Conservation (phyloP, 23 tunicate species). For the Diplosoma virens region DNA sequence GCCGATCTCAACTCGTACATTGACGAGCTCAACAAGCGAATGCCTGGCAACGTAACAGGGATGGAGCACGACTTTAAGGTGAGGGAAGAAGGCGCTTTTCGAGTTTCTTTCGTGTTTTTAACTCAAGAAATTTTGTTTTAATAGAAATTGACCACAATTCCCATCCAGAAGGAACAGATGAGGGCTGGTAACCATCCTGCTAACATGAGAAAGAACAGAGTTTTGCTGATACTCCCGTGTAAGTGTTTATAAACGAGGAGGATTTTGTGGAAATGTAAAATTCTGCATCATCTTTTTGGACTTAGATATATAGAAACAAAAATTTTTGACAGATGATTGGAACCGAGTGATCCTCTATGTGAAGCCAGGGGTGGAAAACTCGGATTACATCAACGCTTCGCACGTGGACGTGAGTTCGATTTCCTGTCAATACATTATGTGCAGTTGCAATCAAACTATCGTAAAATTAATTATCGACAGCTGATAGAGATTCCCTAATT, state of each 20-base stretch:
- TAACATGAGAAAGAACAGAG: constrained; percentile 92
- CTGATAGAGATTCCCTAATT: too few relatives aligned
- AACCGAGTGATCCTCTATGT: constrained; percentile 84
- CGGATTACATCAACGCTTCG: constrained; percentile 95
- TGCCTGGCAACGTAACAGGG: constrained; percentile 95
- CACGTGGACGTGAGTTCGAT: constrained; percentile 89
- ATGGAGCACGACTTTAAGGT: constrained; percentile 97
- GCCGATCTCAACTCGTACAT: constrained; percentile 71
- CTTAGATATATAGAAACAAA: neutral
- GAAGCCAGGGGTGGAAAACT: constrained; percentile 64
- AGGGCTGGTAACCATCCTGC: constrained; percentile 94
- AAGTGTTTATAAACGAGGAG: constrained; percentile 14
- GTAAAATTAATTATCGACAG: too few relatives aligned
- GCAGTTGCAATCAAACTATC: too few relatives aligned
- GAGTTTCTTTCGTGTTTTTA: neutral
- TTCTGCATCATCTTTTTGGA: neutral
- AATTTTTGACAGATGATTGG: constrained; percentile 75
- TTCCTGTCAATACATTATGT: too few relatives aligned
- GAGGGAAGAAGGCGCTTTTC: neutral
- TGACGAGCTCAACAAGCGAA: constrained; percentile 72
- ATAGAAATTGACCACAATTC: constrained; percentile 89
- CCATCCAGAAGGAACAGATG: constrained; percentile 94
- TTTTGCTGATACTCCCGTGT: constrained; percentile 84
- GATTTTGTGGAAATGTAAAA: too few relatives aligned
- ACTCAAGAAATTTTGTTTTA: neutral